Evolutionary conservation across 2,113 vertebrate genomes (phyloP).

Genomic region (Cyrtonyx montezumae): DNA sequence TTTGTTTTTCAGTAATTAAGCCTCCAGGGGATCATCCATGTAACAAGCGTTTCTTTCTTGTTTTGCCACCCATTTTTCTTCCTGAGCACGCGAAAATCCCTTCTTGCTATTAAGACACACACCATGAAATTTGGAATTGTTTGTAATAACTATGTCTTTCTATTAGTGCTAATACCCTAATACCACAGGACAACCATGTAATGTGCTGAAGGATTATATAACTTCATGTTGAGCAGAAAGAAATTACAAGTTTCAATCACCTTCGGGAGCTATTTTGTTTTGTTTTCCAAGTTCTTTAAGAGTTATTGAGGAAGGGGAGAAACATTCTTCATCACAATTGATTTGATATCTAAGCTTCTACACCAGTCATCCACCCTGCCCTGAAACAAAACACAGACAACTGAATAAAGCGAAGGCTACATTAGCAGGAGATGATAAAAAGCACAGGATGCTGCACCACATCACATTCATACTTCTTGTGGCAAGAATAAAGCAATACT

Average conservation of each 20-base stretch:
- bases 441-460: not conserved
- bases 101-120: constrained; percentile 72
- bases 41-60: constrained; percentile 49
- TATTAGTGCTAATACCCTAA: constrained; percentile 70
- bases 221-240: constrained; percentile 49
- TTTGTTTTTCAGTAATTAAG: constrained; percentile 71
- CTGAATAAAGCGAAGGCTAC: not conserved
- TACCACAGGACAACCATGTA: constrained; percentile 10
- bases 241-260: constrained; percentile 56
- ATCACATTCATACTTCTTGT: not conserved
- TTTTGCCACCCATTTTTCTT: constrained; percentile 66
- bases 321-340: not conserved
- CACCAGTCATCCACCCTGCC: not conserved
- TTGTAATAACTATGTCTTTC: constrained; percentile 57
- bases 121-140: constrained; percentile 59
- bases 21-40: constrained; percentile 60
- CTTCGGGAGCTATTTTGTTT: constrained; percentile 21
- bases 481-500: not conserved
- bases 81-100: constrained; percentile 75
- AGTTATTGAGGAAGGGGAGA: not conserved
- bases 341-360: not conserved
- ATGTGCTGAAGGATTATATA: constrained; percentile 64
- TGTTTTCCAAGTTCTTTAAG: constrained; percentile 31
- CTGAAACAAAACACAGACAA: not conserved
- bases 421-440: not conserved